These are phyloP conservation scores for Sebastes hopkinsi DNA, from an alignment of 2,797 vertebrate genomes.

Conservation along the genomic window DNA sequence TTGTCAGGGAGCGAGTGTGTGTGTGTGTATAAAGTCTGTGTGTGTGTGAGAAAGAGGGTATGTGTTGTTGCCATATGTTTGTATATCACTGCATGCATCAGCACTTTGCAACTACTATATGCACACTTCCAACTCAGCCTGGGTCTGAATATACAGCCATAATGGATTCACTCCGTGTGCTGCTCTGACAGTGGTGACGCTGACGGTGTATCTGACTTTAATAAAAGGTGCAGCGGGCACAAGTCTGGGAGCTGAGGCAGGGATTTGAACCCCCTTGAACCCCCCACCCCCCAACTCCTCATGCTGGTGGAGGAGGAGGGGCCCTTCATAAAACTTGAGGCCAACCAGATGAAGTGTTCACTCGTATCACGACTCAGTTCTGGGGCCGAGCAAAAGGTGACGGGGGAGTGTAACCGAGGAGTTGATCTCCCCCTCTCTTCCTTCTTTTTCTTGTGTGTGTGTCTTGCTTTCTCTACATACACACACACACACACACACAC, in stretches of 20 bases:
- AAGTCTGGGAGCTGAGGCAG: conserved; percentile 38
- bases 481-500: conserved; percentile 4
- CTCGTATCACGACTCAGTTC: conserved; percentile 11
- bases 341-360: conserved; percentile 48
- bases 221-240: conserved; percentile 45
- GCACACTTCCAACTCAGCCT: conserved; percentile 24
- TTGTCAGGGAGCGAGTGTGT: conserved; percentile 12
- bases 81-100: conserved; percentile 59
- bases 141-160: conserved; percentile 19
- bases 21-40: background rate
- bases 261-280: conserved; percentile 51
- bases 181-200: conserved; percentile 32
- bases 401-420: conserved; percentile 18
- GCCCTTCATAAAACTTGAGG: conserved; percentile 31
- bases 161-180: conserved; percentile 41
- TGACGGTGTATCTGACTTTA: conserved; percentile 39
- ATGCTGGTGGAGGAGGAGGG: background rate
- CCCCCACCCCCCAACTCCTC: background rate
- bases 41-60: background rate
- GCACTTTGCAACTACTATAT: conserved; percentile 55
- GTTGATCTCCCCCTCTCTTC: conserved; percentile 9
- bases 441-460: background rate
- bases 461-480: background rate
- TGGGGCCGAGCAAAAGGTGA: conserved; percentile 47
- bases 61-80: conserved; percentile 60